phyloP scores from a whole-genome alignment of 2,797 vertebrate genomes.

The Xenentodon cancila region DNA sequence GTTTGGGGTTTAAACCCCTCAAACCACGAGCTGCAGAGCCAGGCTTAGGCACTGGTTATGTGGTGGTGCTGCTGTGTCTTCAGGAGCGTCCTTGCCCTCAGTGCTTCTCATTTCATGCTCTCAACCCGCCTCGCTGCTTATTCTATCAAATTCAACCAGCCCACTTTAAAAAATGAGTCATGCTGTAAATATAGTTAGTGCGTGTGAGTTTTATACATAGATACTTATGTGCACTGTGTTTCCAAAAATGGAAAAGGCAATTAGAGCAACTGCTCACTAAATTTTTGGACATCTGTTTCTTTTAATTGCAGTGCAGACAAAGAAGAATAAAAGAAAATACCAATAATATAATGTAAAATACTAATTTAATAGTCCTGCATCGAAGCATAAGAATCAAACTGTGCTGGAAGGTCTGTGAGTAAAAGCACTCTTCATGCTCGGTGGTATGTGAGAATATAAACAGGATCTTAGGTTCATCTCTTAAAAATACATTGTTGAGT shows the following conservation, averaged over 20 bases:
- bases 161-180: conserved; percentile 59
- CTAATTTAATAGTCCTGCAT: no score
- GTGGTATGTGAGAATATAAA: no score
- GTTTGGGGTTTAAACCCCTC: conserved; percentile 26
- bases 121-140: conserved; percentile 24
- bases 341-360: no score
- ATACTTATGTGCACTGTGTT: neutral
- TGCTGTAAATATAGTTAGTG: conserved; percentile 29
- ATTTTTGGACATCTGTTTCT: neutral
- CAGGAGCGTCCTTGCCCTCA: conserved; percentile 22
- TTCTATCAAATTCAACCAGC: conserved; percentile 44
- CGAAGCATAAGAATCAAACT: no score
- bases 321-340: neutral
- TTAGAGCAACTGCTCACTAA: neutral
- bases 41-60: conserved; percentile 11
- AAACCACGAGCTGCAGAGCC: conserved; percentile 9
- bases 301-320: neutral
- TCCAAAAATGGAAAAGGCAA: neutral
- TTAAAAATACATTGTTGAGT: no score
- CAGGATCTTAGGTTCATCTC: no score
- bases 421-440: no score
- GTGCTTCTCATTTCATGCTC: conserved; percentile 50
- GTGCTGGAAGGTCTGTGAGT: no score
- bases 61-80: conserved; percentile 26
- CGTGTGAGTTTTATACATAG: conserved; percentile 5